Conservation (phyloP, 2,797 vertebrate species). For the Tenualosa ilisha region DNA sequence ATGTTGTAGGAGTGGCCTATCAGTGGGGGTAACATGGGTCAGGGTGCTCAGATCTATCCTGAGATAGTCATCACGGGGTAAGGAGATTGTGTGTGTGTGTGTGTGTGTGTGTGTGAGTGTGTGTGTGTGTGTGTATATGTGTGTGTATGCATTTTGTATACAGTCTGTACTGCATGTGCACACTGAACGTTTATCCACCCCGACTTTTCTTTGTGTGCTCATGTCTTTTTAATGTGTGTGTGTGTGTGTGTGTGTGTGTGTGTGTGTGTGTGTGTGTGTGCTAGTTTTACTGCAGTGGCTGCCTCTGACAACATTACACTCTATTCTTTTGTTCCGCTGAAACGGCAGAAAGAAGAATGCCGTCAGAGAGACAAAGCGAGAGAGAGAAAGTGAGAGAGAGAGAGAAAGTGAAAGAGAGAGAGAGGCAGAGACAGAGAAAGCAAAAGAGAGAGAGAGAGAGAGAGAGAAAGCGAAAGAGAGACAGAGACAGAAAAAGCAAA, state of each 20-base stretch:
- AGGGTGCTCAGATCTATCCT: slow-evolving; percentile 93
- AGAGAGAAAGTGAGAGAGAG: slow-evolving; percentile 12
- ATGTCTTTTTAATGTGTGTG: background rate
- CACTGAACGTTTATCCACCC: slow-evolving; percentile 20
- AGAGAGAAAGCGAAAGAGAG: slow-evolving; percentile 10
- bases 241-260: background rate
- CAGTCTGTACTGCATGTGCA: background rate
- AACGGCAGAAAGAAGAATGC: slow-evolving; percentile 45
- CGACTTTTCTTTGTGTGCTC: slow-evolving; percentile 17
- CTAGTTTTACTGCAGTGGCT: slow-evolving; percentile 19
- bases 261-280: slow-evolving; percentile 5
- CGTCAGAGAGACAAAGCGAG: slow-evolving; percentile 19
- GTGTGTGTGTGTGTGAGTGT: background rate
- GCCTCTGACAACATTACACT: slow-evolving; percentile 11
- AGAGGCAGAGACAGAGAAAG: slow-evolving; percentile 17
- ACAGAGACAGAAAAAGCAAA: background rate
- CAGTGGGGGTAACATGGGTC: slow-evolving; percentile 96
- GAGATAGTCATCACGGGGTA: slow-evolving; percentile 98
- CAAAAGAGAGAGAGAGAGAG: slow-evolving; percentile 23
- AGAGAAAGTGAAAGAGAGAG: slow-evolving; percentile 10
- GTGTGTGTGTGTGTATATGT: slow-evolving; percentile 18
- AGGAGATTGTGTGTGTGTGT: slow-evolving; percentile 58
- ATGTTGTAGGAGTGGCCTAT: slow-evolving; percentile 90
- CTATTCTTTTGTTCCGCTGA: slow-evolving; percentile 45
- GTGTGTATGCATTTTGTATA: background rate